A percentile compares a stretch with the other conserved stretches of the same genome.
phyloP scores from a whole-genome alignment of 2,113 vertebrate species.

The Hemiprocne comata region DNA sequence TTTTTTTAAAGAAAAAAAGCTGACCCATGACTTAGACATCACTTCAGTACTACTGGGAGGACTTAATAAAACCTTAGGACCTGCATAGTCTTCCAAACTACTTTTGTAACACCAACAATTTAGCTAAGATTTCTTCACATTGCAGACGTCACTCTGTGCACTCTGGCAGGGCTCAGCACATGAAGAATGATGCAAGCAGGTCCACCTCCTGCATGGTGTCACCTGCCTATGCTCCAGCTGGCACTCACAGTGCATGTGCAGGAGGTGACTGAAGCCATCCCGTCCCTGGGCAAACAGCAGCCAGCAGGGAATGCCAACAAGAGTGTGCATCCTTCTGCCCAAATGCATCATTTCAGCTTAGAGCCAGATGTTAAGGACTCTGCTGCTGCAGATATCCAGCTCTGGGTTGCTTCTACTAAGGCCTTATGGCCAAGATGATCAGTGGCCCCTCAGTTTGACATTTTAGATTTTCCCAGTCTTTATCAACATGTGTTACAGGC shows the following conservation, averaged over 20 bases:
- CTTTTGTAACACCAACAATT: background rate
- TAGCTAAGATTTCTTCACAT: background rate
- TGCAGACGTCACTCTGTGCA: background rate
- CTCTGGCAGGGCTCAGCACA: background rate
- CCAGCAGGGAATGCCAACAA: background rate
- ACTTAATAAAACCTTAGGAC: background rate
- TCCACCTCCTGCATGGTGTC: background rate
- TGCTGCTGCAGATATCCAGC: background rate
- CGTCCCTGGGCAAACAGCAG: background rate
- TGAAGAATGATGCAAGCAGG: fast-evolving
- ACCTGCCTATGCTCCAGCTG: fast-evolving
- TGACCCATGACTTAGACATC: background rate
- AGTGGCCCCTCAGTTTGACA: background rate
- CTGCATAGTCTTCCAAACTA: fast-evolving
- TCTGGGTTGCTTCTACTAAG: background rate
- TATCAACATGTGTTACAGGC: conserved; percentile 65
- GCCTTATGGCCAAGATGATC: background rate
- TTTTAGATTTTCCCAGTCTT: conserved; percentile 66
- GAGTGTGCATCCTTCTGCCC: background rate
- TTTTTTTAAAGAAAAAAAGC: background rate
- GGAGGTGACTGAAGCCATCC: background rate
- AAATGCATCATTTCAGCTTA: background rate
- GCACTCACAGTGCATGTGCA: fast-evolving
- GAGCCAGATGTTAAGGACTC: background rate
- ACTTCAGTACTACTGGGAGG: background rate